A percentile compares a stretch with the other conserved stretches of the same genome.
These are phyloP conservation scores for Hylaeus anthracinus DNA, from an alignment of 1,140 invertebrate species.

Conservation along the genomic window DNA sequence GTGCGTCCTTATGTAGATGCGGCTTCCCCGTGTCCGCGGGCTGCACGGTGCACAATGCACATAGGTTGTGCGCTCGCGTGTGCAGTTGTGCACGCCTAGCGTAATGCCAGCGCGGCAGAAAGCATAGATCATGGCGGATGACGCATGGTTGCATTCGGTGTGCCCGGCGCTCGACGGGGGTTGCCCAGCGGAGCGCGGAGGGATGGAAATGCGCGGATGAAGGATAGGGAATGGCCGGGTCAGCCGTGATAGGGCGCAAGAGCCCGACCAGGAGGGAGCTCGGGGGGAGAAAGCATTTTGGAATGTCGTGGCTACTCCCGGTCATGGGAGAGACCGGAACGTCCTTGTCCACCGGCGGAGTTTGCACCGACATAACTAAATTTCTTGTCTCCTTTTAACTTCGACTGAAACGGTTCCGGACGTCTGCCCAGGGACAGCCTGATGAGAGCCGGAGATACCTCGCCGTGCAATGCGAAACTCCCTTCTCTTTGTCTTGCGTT, in stretches of 20 bases:
- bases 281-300: slow-evolving; percentile 72
- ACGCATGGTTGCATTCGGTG: slow-evolving; percentile 78
- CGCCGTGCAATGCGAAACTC: slow-evolving; percentile 2
- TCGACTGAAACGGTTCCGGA: slow-evolving; percentile 6
- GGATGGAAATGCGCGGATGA: slow-evolving; percentile 79
- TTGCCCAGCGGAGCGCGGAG: slow-evolving; percentile 55
- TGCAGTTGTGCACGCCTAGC: slow-evolving; percentile 26
- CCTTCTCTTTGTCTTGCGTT: not conserved
- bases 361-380: slow-evolving; percentile 31
- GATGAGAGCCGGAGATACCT: not conserved
- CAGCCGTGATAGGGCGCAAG: slow-evolving; percentile 70
- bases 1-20: slow-evolving; percentile 26
- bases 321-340: slow-evolving; percentile 52
- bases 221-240: slow-evolving; percentile 78
- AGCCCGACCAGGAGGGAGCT: slow-evolving; percentile 40
- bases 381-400: slow-evolving; percentile 36
- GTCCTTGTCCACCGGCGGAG: slow-evolving; percentile 50
- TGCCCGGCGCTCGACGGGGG: slow-evolving; percentile 40
- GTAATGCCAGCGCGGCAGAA: slow-evolving; percentile 65
- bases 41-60: not conserved
- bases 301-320: slow-evolving; percentile 72
- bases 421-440: not conserved
- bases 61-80: slow-evolving; percentile 26
- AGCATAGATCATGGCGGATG: slow-evolving; percentile 79
- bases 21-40: not conserved